Base-by-base conservation (phyloP, 2,113 vertebrate genomes). In the Motacilla tschutschensis region DNA sequence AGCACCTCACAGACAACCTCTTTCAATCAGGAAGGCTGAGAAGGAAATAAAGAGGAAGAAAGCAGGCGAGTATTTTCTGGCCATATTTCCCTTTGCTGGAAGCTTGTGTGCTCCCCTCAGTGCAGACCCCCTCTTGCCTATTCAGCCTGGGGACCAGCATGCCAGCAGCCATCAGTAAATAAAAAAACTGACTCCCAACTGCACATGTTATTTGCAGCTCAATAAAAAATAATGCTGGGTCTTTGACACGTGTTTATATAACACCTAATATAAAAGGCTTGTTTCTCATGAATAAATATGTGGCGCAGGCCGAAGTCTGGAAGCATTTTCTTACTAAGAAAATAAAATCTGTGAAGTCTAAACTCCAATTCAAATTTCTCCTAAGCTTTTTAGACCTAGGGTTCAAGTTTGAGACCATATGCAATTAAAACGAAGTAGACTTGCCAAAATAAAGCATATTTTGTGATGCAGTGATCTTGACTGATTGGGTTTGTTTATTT, bases 181-280 rank as follows among this genome's bases (percentile, higher is more conserved):
- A 69, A 69, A 73, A 83, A 85, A 79, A 29, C 9, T 53, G 81
- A 54, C 71, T 78, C 81, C 57, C 62, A 91, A 91, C 67, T 65
- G 66, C 83, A 89, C 74, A 41, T 24, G n/a, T 84, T 93, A 85
- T 85, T 87, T 89, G 83, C 87, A 87, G 83, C 83, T 87, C 85
- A 78, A 78, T 91, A 86, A 85, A 87, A 83, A 89, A 67, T 78
- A 94, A 76, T 13, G 78, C 81, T 64, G 53, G 77, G 81, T 82
- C 94, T 95, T 90, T 88, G 86, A 91, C 81, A 85, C 28, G 0
- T 67, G 46, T 91, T 90, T 91, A 84, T 87, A 6, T 77, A 88
- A 91, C 93, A 92, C 79, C 72, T 73, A 92, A 88, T 88, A 91
- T 73, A 91, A 93, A 92, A 86, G 84, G 65, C 71, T 35, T 92